Evolutionary conservation across 2,113 vertebrate species (phyloP), one percentile per base, ranked within the genome.

Genomic region (Vulpes vulpes): DNA sequence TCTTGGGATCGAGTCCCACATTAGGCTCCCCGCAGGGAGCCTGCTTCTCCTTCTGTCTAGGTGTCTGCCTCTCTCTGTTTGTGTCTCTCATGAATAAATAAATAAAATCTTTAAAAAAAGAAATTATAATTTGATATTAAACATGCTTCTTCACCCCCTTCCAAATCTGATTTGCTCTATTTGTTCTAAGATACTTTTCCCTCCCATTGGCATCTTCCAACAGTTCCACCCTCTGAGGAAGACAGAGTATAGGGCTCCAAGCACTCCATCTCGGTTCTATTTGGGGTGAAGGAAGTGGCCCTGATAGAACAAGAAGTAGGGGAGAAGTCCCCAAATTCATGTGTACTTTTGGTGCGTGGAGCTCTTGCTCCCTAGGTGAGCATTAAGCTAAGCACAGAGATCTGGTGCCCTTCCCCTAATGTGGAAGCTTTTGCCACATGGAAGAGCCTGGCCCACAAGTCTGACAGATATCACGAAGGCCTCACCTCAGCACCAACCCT

Each of bases 261-360:
- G 15, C 2, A 6, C 32, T 62, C 57, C 16, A 53, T 15, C n/a
- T 81, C 2, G 4, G 19, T 30, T 60, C 43, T 12, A 15, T 78
- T 15, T 53, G 15, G 9, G 23, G 12, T 71, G 2, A 19, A 14
- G 81, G 14, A 8, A 35, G 9, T 32, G 57, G 16, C 6, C 53
- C 35, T 57, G 3, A 43, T 10, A 71, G 19, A 82, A 71, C 0
- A 7, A 30, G 25, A 27, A 60, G 19, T 60, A 78, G 11, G 2
- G 8, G 38, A 35, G 60, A 69, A 78, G 73, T 30, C 69, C 5
- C 7, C 32, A 59, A 55, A 53, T 49, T 38, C 76, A 49, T 3
- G 25, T 19, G 16, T 9, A 11, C n/a, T 25, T 1, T 8, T 11
- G 3, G 59, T 23, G 23, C 3, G 8, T 15, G 1, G 53, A 69